phyloP scores from a whole-genome alignment of 2,113 vertebrate species.

The Scopus umbretta region DNA sequence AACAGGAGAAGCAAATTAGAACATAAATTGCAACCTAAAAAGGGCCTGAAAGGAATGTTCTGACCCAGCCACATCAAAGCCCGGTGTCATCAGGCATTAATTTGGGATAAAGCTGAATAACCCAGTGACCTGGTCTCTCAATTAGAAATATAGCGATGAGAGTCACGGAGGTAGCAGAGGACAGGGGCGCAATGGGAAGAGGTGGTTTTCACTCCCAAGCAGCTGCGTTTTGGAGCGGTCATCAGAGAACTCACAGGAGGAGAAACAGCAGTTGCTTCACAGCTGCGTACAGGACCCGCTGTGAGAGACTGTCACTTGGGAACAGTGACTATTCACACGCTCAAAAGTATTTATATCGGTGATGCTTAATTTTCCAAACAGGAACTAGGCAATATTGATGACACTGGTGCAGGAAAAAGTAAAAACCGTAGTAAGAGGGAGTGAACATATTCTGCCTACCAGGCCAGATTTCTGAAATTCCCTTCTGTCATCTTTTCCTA shows the following conservation, averaged over 20 bases:
- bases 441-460: background rate
- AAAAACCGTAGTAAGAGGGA: background rate
- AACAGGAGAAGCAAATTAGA: background rate
- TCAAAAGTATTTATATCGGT: background rate
- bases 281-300: too few relatives aligned
- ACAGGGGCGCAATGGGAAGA: background rate
- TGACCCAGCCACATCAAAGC: background rate
- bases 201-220: background rate
- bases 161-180: background rate
- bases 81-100: background rate
- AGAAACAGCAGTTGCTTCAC: background rate
- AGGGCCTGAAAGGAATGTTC: background rate
- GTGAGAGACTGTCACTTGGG: background rate
- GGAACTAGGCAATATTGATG: background rate
- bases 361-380: background rate
- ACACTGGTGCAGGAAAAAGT: background rate
- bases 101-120: background rate
- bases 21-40: background rate
- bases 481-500: background rate
- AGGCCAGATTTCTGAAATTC: background rate
- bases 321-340: background rate
- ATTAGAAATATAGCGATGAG: background rate
- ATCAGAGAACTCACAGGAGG: background rate
- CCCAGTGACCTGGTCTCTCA: background rate
- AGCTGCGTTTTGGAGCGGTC: background rate